Base-by-base conservation (phyloP, 2,113 vertebrate genomes). In the Dasyurus viverrinus region DNA sequence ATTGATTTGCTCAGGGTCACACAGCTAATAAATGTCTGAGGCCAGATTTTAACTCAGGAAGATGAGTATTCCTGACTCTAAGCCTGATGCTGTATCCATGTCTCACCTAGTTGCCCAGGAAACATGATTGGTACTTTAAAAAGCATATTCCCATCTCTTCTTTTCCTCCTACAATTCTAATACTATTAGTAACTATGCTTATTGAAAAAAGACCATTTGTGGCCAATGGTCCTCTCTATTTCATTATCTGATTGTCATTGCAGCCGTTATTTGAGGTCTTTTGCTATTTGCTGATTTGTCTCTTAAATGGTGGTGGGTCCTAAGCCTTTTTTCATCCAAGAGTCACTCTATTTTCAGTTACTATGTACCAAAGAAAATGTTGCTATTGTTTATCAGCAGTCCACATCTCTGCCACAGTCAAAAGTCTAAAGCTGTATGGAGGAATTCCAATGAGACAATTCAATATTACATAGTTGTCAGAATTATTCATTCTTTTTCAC, bases 401-500 rank as follows among this genome's bases (percentile, higher is more conserved):
- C 92, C 30, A 93, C 23, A 55, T 94, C 55, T 91, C 89, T 10
- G 92, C 22, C 0, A 90, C 14, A 76, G n/a, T 47, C 68, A 91
- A 94, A 93, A 25, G 53, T 22, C n/a, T 57, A 94, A 94, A 57
- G 23, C 23, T 92, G 60, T 84, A 92, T 50, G 24, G 30, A 90
- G 95, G 42, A 42, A 47, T 92, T 30, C 16, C 95, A 90, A 24
- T 93, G 30, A 42, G 24, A 90, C 89, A 89, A 54, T 48, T 84
- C 12, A 52, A 53, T 25, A 92, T 25, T 53, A 92, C 36, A 92
- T 90, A 95, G 30, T 54, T 7, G 93, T 93, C 93, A 91, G 89
- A 9, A 0, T 54, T 42, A 68, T 53, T 89, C 89, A 25, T 92
- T 53, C 84, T 91, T 96, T 47, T 52, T 19, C 0, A 57, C 47